A percentile compares a stretch with the other conserved stretches of the same genome.
Evolutionary conservation across 2,888 invertebrate species (phyloP).

Genomic region (Nysson spinosus): DNA sequence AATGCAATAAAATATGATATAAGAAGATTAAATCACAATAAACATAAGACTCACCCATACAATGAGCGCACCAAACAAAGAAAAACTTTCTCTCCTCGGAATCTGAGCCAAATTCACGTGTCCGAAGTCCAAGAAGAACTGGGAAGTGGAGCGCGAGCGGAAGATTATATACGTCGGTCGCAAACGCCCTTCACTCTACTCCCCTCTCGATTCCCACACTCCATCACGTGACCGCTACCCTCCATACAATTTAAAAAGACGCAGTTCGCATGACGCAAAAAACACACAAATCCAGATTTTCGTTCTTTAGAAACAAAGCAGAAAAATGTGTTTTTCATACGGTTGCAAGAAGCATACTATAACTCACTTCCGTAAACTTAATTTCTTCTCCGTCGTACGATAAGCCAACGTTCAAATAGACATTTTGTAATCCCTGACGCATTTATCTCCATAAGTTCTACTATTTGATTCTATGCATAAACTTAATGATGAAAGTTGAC

Average conservation of each 20-base stretch:
- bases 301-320: slow-evolving; percentile 24
- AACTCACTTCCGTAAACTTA: slow-evolving; percentile 1
- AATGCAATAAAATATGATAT: not conserved
- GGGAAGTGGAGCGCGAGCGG: slow-evolving; percentile 62
- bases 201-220: slow-evolving; percentile 6
- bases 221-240: slow-evolving; percentile 44
- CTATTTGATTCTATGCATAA: too few relatives aligned
- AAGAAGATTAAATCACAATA: not conserved
- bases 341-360: not conserved
- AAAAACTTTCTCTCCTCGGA: slow-evolving; percentile 72
- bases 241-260: slow-evolving; percentile 34
- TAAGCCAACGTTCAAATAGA: too few relatives aligned
- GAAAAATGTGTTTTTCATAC: slow-evolving; percentile 6
- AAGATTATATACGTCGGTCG: slow-evolving; percentile 66
- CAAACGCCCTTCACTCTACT: too few relatives aligned
- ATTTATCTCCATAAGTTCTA: too few relatives aligned
- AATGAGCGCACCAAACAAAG: slow-evolving; percentile 77
- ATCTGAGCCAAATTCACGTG: slow-evolving; percentile 61
- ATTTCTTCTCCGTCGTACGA: not conserved
- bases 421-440: too few relatives aligned
- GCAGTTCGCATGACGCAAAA: slow-evolving; percentile 17
- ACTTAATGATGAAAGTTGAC: too few relatives aligned
- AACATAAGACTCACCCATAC: slow-evolving; percentile 72
- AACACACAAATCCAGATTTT: not conserved
- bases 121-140: slow-evolving; percentile 74